Evolutionary conservation across 64 coral and sea anemone species (phyloP), one percentile per base, ranked within the genome.

Genomic region (Hydrozoanthus tunicans): DNA sequence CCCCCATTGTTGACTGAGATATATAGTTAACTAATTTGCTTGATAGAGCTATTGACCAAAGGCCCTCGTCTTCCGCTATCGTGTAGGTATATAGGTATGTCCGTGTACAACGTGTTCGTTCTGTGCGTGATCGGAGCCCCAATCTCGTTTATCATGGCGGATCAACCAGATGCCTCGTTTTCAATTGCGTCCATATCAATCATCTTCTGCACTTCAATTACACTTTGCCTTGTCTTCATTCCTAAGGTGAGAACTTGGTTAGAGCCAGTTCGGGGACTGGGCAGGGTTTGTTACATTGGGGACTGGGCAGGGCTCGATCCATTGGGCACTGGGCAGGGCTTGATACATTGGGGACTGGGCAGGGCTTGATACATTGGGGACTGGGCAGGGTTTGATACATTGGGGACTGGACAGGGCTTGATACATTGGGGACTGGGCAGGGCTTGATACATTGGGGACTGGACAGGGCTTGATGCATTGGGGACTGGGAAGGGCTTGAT

Each of bases 61-160:
- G 17, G 4, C 8, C 12, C 5, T 66, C 12, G 14, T 66, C 64
- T 43, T 43, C 32, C 32, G 32, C 15, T 86, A 77, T n/a, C n/a
- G 80, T 92, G 5, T 58, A 95, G 93, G 59, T 92, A 96, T 76
- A 92, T 96, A 79, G 95, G 95, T 15, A 93, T 96, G 81, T 96
- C 95, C 60, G 95, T 96, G 53, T 96, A 96, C 85, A 96, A 96
- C 68, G 89, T 96, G 24, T 93, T 96, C 11, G 56, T 96, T 66
- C 90, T 96, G 10, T 96, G 95, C 53, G 82, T 91, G 10, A 90
- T 96, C 70, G 95, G 95, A 52, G 92, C 79, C 8, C 95, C 95
- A 0, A 89, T 96, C 79, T 96, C 95, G 11, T 74, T 96, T 52
- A 90, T 65, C 55, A 85, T 93, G 76, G 78, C 81, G 9, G 77